Evolutionary conservation across 2,888 invertebrate species (phyloP).

Genomic region (Heliconius erato): DNA sequence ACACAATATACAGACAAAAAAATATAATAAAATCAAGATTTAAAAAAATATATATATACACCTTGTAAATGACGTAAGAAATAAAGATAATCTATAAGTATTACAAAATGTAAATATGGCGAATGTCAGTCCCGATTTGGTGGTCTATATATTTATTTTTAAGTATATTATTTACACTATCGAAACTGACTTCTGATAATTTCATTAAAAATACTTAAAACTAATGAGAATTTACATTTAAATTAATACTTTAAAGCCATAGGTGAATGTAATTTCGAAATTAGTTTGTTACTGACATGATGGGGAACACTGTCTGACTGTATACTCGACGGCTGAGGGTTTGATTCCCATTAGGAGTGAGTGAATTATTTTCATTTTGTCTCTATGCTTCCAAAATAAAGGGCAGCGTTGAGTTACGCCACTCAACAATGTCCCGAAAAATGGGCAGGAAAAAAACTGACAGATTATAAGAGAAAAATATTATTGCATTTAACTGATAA

Average conservation of each 20-base stretch:
- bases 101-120: slow-evolving; percentile 65
- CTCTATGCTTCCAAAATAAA: neutral
- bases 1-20: neutral
- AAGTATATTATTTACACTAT: slow-evolving; percentile 62
- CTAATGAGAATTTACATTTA: slow-evolving; percentile 44
- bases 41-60: slow-evolving; percentile 10
- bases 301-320: neutral
- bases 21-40: neutral
- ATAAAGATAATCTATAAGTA: slow-evolving; percentile 35
- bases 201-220: slow-evolving; percentile 43
- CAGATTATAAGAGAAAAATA: neutral
- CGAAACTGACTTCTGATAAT: slow-evolving; percentile 64
- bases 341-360: neutral
- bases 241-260: slow-evolving; percentile 38
- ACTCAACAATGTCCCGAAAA: neutral
- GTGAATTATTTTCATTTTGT: neutral
- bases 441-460: neutral
- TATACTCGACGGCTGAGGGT: neutral
- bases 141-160: slow-evolving; percentile 59
- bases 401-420: too few relatives aligned
- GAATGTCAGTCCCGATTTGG: slow-evolving; percentile 78
- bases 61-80: slow-evolving; percentile 27
- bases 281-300: slow-evolving; percentile 18
- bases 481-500: neutral
- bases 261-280: slow-evolving; percentile 8